Conservation (phyloP, 2,113 vertebrate species). For the Eptesicus fuscus region DNA sequence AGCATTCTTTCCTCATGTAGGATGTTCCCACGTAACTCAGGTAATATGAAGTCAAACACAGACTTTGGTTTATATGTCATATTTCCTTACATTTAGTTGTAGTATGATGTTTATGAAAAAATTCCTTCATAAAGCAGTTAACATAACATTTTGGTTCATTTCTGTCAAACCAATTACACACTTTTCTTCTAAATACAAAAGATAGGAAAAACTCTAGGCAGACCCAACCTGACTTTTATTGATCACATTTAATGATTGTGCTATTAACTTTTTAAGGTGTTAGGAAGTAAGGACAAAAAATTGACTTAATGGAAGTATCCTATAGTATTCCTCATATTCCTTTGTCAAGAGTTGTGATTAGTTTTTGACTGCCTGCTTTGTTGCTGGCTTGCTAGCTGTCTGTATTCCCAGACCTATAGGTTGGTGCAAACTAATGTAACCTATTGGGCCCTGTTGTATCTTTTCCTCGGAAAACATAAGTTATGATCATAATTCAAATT, state of each 20-base stretch:
- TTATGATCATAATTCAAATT: neutral
- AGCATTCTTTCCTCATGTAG: neutral
- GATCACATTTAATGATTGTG: neutral
- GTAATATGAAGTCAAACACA: neutral
- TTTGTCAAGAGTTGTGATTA: neutral
- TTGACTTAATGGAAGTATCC: neutral
- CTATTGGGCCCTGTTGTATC: neutral
- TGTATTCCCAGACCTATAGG: neutral
- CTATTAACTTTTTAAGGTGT: neutral
- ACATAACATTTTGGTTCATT: neutral
- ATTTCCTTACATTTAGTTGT: neutral
- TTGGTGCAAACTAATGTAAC: neutral
- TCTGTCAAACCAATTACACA: neutral
- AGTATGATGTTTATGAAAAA: neutral
- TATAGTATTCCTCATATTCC: neutral
- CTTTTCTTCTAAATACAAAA: neutral
- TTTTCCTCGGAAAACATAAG: neutral
- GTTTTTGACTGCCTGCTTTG: neutral
- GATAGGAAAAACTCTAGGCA: neutral
- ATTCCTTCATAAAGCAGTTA: neutral
- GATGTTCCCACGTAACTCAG: neutral
- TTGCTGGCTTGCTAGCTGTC: neutral
- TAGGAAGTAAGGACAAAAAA: neutral
- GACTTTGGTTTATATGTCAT: neutral
- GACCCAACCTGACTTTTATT: neutral